phyloP scores from a whole-genome alignment of 2,888 invertebrate genomes.

The Hemaris fuciformis region DNA sequence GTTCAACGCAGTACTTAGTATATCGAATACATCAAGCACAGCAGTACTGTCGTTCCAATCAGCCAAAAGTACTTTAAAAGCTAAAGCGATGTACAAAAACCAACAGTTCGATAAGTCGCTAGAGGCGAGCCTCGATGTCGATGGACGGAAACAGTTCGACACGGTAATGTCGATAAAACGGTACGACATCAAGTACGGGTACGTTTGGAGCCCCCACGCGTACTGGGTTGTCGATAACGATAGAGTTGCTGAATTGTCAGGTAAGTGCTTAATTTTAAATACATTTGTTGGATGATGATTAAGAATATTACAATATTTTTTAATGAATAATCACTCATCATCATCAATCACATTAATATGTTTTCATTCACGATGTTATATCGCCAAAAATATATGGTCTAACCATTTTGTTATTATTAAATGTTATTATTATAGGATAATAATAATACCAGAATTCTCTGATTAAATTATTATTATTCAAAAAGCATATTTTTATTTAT shows the following conservation, averaged over 20 bases:
- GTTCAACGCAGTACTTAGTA: constrained; percentile 64
- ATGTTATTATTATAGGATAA: no score
- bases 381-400: no score
- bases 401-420: background rate
- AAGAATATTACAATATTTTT: no score
- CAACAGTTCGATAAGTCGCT: constrained; percentile 85
- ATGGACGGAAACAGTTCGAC: constrained; percentile 87
- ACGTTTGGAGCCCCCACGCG: constrained; percentile 85
- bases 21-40: constrained; percentile 65
- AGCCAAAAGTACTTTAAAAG: constrained; percentile 84
- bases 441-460: no score
- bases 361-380: no score
- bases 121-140: constrained; percentile 86
- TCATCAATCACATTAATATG: no score
- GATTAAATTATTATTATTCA: no score
- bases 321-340: no score
- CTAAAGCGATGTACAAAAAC: constrained; percentile 87
- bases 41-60: constrained; percentile 84
- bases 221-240: constrained; percentile 88
- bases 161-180: constrained; percentile 83
- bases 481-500: no score
- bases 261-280: no score
- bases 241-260: constrained; percentile 85
- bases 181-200: constrained; percentile 84
- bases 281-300: no score